phyloP scores from a whole-genome alignment of 2,888 invertebrate species.

The Acleris sparsana region DNA sequence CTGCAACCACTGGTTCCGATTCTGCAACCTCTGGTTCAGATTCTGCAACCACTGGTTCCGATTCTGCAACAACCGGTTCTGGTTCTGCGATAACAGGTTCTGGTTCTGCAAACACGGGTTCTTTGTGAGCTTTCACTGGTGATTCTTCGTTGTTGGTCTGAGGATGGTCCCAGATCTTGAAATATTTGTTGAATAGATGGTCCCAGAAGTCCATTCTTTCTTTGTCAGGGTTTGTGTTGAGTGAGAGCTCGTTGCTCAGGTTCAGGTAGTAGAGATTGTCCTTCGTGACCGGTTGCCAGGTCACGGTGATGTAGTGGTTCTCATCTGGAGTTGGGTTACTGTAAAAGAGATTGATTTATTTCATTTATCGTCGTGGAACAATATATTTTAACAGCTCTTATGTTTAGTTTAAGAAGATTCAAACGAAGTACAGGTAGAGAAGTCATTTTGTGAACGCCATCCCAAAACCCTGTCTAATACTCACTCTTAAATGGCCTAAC shows the following conservation, averaged over 20 bases:
- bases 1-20: constrained; percentile 35
- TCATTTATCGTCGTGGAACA: not conserved
- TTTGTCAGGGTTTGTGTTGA: constrained; percentile 61
- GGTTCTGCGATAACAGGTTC: constrained; percentile 9
- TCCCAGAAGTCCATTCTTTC: constrained; percentile 78
- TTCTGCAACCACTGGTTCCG: constrained; percentile 36
- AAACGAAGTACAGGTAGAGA: too few relatives aligned
- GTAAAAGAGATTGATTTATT: constrained; percentile 41
- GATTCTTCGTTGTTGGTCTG: constrained; percentile 46
- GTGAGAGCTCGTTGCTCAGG: constrained; percentile 60
- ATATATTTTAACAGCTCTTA: too few relatives aligned
- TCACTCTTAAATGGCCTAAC: too few relatives aligned
- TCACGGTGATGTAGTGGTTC: constrained; percentile 66
- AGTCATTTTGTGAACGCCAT: too few relatives aligned
- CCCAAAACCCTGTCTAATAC: too few relatives aligned
- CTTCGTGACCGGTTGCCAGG: constrained; percentile 70
- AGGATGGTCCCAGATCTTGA: constrained; percentile 69
- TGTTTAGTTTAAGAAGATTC: too few relatives aligned
- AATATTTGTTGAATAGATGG: constrained; percentile 66
- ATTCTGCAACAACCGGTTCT: constrained; percentile 39
- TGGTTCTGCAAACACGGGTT: not conserved
- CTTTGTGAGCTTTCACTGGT: constrained; percentile 36
- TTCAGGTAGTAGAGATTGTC: constrained; percentile 67
- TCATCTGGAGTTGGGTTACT: constrained; percentile 77
- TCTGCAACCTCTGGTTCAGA: constrained; percentile 42